Evolutionary conservation across 2,888 invertebrate species (phyloP).

Genomic region (Myopa tessellatipennis): DNA sequence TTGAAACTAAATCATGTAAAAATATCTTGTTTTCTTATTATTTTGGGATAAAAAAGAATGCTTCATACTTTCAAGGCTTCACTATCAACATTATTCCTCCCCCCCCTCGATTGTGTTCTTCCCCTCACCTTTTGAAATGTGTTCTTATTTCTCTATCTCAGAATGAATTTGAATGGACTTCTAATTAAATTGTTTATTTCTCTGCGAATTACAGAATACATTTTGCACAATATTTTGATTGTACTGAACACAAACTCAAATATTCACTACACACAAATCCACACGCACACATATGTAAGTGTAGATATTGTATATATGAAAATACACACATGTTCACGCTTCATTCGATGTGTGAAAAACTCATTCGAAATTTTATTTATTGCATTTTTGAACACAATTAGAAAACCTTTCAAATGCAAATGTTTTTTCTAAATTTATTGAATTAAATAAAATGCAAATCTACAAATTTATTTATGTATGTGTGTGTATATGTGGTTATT

Average conservation of each 20-base stretch:
- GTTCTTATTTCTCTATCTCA: background rate
- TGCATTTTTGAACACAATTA: constrained; percentile 37
- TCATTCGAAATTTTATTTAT: constrained; percentile 38
- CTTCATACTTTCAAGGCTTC: no score
- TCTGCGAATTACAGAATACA: constrained; percentile 14
- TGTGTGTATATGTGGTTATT: constrained; percentile 20
- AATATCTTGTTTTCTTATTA: no score
- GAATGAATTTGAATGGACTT: constrained; percentile 22
- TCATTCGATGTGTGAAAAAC: background rate
- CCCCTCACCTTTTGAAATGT: background rate
- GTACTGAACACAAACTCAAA: background rate
- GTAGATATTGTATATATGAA: background rate
- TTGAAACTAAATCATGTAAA: no score
- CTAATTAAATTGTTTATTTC: constrained; percentile 39
- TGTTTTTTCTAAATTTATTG: constrained; percentile 37
- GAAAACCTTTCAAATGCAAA: constrained; percentile 40
- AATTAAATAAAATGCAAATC: constrained; percentile 37
- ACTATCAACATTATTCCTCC: background rate
- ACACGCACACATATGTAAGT: background rate
- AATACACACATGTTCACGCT: background rate
- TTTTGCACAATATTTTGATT: constrained; percentile 23
- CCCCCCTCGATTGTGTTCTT: background rate
- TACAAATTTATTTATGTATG: background rate
- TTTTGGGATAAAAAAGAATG: no score
- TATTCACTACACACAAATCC: background rate